Evolutionary conservation across 2,888 invertebrate species (phyloP).

Genomic region (Himalopsyche japonica): DNA sequence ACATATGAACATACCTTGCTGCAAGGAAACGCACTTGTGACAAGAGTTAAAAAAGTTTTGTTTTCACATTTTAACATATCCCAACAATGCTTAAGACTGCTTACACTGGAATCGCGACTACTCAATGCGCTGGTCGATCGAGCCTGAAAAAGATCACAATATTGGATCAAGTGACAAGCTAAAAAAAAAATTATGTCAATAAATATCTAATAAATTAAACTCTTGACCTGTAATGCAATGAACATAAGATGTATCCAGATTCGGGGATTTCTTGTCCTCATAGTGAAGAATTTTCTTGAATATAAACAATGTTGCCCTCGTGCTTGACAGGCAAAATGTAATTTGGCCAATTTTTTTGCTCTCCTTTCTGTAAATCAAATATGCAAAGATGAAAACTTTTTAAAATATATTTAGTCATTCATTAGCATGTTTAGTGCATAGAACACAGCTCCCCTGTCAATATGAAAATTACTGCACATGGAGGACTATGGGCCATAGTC

Average conservation of each 20-base stretch:
- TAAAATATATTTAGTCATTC: too few relatives aligned
- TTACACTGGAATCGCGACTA: slow-evolving; percentile 79
- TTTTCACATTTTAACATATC: slow-evolving; percentile 91
- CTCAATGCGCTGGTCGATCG: slow-evolving; percentile 77
- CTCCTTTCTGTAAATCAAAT: slow-evolving; percentile 64
- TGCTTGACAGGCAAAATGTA: slow-evolving; percentile 88
- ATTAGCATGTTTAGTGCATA: too few relatives aligned
- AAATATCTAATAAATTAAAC: background rate
- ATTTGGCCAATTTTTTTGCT: slow-evolving; percentile 83
- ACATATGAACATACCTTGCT: slow-evolving; percentile 63
- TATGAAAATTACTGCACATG: too few relatives aligned
- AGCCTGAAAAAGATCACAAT: slow-evolving; percentile 53
- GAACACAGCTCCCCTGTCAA: too few relatives aligned
- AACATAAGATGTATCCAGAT: slow-evolving; percentile 97
- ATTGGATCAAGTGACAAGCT: too few relatives aligned
- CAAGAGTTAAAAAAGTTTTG: slow-evolving; percentile 84
- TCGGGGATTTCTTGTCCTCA: slow-evolving; percentile 79
- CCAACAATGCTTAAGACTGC: slow-evolving; percentile 89
- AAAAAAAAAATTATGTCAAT: too few relatives aligned
- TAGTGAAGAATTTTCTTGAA: slow-evolving; percentile 75
- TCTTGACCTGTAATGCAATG: slow-evolving; percentile 76
- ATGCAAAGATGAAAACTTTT: background rate
- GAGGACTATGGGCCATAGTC: too few relatives aligned
- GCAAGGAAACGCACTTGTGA: slow-evolving; percentile 92
- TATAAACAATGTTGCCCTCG: slow-evolving; percentile 86